Base-by-base conservation (phyloP, 2,797 vertebrate species). In the Pterois miles region DNA sequence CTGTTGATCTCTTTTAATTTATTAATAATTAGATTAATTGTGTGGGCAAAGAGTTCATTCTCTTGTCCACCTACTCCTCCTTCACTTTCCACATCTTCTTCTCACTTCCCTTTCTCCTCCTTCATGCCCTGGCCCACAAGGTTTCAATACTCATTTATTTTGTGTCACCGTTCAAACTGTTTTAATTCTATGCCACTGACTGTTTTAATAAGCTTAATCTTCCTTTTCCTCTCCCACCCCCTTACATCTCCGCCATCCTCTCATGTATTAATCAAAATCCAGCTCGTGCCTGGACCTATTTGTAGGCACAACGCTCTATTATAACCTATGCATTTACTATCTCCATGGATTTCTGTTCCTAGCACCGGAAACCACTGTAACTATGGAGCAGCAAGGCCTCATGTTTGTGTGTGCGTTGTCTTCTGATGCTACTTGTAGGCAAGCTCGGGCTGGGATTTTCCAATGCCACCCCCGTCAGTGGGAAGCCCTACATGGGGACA, bases 1-100 rank as follows among this genome's bases (percentile, higher is more conserved):
- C 93, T 94, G 92, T 95, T 94, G 92, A 94, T 88, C 86, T 71
- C 83, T 93, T 91, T 90, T 93, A 95, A 95, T 94, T 90, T 92
- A 83, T 89, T 89, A 91, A 91, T 94, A 91, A 94, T 93, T 94
- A 66, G 74, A 93, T 94, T 90, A 93, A 93, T 88, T 91, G 89
- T 85, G 84, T 89, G 86, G 87, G 80, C 85, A 91, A 83, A 80
- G 74, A 91, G 80, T 87, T 90, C 85, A 23, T 89, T 90, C 63
- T 86, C 91, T 89, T 93, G 93, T 93, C 92, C 92, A 92, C 90
- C 91, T 93, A 88, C 82, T 88, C 87, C 88, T 83, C 78, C 82
- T 81, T 59, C 86, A 48, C 86, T 85, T 64, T 84, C 86, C 73
- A 52, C 72, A 50, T 84, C 73, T 78, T 70, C 71, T 71, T 83